Base-by-base conservation (phyloP, 2,797 vertebrate species). In the Semaprochilodus insignis region DNA sequence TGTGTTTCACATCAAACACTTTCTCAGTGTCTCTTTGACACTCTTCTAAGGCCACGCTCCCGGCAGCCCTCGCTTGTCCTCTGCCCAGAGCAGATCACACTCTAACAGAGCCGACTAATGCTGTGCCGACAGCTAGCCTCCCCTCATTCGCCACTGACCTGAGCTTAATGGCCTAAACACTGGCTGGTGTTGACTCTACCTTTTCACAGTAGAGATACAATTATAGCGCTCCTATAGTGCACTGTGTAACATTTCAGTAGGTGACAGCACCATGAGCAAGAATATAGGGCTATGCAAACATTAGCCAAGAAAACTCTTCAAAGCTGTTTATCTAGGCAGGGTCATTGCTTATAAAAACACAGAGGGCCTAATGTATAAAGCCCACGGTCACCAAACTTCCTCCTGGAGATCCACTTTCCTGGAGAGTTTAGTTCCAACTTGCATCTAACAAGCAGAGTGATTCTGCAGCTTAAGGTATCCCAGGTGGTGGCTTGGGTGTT, bases 1-100 rank as follows among this genome's bases (percentile, higher is more conserved):
- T 80, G 55, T 25, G 71, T 74, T 85, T 81, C 81, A 84, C 81
- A 82, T 67, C 83, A 81, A 71, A 85, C 44, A 77, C 69, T 72
- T 54, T 57, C 79, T 77, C 78, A 69, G 71, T 83, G 79, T 74
- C 59, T 60, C 59, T 10, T 69, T 51, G 65, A 71, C 55, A 77
- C 80, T 51, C 52, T 83, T 81, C 44, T 16, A 74, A 71, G 59
- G 27, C 34, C 55, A 34, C 57, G 60, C 70, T 78, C 65, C 6
- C 1, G 54, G 54, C 62, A 76, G 44, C 27, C 23, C 31, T 77
- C 31, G 27, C 51, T 65, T 75, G 77, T 67, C 51, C 83, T 63
- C 52, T 79, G 25, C 80, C 25, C 40, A 60, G 15, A 51, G 63
- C 71, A 54, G 48, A 74, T 48, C 66, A 73, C 55, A 52, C n/a